Evolutionary conservation across 2,797 vertebrate genomes (phyloP).

Genomic region (Rhinoraja longicauda): DNA sequence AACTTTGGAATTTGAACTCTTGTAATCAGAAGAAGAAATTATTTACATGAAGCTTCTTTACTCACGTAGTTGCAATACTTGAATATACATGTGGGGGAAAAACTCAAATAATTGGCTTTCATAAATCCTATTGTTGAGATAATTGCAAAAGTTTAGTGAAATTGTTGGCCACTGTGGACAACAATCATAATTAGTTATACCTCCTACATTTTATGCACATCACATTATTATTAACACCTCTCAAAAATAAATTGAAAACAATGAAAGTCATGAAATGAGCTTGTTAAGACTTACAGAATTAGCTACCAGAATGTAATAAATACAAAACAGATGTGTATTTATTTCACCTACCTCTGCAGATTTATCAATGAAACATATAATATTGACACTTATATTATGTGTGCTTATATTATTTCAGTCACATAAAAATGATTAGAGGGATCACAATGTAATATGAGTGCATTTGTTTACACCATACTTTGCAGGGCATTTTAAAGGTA

Average conservation of each 20-base stretch:
- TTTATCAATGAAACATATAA: background rate
- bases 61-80: background rate
- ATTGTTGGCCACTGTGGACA: background rate
- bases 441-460: background rate
- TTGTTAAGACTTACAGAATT: background rate
- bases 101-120: background rate
- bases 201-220: constrained; percentile 40
- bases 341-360: background rate
- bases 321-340: background rate
- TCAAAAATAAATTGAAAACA: constrained; percentile 37
- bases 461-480: background rate
- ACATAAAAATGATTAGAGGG: background rate
- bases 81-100: background rate
- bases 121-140: constrained; percentile 1
- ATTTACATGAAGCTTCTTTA: background rate
- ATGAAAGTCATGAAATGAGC: constrained; percentile 43
- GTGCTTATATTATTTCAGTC: background rate
- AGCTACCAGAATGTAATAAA: background rate
- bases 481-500: background rate
- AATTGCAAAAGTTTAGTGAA: background rate
- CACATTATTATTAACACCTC: constrained; percentile 41
- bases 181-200: constrained; percentile 43
- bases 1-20: constrained; percentile 9
- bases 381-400: background rate
- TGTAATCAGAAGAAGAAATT: background rate